These are phyloP conservation scores for Elaphurus davidianus DNA, from an alignment of 2,113 vertebrate species.

Conservation along the genomic window DNA sequence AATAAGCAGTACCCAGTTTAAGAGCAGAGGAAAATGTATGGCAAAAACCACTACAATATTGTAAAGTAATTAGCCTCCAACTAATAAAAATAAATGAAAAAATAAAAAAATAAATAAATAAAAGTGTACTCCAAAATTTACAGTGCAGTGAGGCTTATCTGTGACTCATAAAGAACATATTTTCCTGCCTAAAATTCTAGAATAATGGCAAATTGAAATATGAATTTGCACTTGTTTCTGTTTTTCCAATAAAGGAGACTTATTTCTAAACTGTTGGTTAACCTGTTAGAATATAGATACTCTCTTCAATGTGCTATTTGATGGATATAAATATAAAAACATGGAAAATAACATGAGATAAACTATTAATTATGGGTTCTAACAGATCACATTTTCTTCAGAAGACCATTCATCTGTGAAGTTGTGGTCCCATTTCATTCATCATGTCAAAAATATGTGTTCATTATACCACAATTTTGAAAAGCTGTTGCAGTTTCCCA, in stretches of 20 bases:
- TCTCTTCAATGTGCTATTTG: not conserved
- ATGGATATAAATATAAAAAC: not conserved
- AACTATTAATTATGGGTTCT: not conserved
- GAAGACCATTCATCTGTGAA: not conserved
- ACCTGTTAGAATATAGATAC: not conserved
- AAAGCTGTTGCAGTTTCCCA: not conserved
- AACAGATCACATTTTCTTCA: not conserved
- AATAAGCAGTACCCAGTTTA: not conserved
- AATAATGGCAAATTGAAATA: slow-evolving; percentile 5
- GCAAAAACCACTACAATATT: too few relatives aligned
- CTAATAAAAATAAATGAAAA: too few relatives aligned
- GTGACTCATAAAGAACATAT: not conserved
- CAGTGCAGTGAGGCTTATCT: not conserved
- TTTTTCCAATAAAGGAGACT: not conserved
- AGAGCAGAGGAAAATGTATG: not conserved
- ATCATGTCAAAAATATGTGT: not conserved
- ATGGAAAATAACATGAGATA: not conserved
- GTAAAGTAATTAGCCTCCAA: too few relatives aligned
- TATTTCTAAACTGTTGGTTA: not conserved
- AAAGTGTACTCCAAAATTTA: not conserved
- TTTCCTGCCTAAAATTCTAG: not conserved
- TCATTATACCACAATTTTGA: not conserved
- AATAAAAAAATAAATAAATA: too few relatives aligned
- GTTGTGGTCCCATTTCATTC: not conserved
- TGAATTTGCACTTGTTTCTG: not conserved